Evolutionary conservation across 35 echinoderm and acorn worm species (phyloP).

Genomic region (Patiria miniata): DNA sequence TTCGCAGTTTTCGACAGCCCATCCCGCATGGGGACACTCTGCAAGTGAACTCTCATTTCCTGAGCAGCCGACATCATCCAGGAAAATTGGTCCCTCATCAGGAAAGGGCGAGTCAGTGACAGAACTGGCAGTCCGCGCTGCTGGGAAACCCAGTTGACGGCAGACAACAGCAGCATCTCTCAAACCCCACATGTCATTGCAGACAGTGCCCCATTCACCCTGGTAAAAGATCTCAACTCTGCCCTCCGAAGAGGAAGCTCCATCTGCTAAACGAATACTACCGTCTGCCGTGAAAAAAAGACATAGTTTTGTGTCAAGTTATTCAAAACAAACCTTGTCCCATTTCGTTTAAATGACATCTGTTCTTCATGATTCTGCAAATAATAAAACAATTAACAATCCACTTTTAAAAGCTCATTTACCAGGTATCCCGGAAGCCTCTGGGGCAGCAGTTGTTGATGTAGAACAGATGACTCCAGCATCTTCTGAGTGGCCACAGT

Average conservation of each 20-base stretch:
- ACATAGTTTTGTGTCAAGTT: no score
- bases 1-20: conserved; percentile 40
- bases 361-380: no score
- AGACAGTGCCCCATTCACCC: conserved; percentile 29
- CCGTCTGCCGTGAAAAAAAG: not conserved
- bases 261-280: conserved; percentile 9
- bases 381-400: not conserved
- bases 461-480: conserved; percentile 34
- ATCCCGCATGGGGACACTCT: conserved; percentile 43
- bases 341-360: no score
- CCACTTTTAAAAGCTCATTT: no score
- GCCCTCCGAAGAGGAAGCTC: not conserved
- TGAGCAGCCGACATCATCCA: conserved; percentile 62
- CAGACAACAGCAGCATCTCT: conserved; percentile 1
- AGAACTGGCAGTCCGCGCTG: not conserved
- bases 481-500: conserved; percentile 29
- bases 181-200: not conserved
- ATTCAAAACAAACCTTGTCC: no score
- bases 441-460: not conserved
- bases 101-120: not conserved
- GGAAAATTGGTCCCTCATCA: conserved; percentile 24
- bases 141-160: conserved; percentile 33
- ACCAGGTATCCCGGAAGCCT: not conserved
- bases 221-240: conserved; percentile 24
- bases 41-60: conserved; percentile 48